Evolutionary conservation across 2,113 vertebrate genomes (phyloP), one percentile per base, ranked within the genome.

Genomic region (Chionomys nivalis): DNA sequence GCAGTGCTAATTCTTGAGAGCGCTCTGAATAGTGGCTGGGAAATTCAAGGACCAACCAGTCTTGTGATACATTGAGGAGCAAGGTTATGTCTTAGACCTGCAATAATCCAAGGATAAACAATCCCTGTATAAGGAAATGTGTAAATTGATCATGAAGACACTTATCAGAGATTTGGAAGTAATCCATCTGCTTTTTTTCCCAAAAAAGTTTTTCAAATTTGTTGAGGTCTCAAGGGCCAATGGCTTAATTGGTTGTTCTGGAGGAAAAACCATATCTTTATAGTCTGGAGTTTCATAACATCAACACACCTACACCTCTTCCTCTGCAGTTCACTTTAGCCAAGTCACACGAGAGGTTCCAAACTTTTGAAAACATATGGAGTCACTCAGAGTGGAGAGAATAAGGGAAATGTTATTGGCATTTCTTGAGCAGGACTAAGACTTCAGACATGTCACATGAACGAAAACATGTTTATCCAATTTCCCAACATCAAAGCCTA

Each of bases 301-400:
- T 83, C 87, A 94, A 96, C 81, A 95, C 96, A 98, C 97, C 97
- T 95, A 42, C 96, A 95, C 95, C 96, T 95, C 91, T 97, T 96
- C 91, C 94, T 95, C 97, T 97, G 96, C 96, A 96, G 98, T 97
- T 95, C 89, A 96, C 91, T 93, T 98, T 97, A 92, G 96, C 97
- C 95, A 98, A 52, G 90, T 96, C 36, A 87, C 1, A 47, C 4
- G 58, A 78, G 9, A 13, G 47, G 33, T 49, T 94, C 83, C 28
- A 52, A 70, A 0, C 49, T 78, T 78, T 92, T 49, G 44, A 55
- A 82, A 93, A 90, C 14, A 14, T 81, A 28, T 14, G 17, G 36
- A 72, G 36, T 68, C 7, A 49, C 28, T 33, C 75, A 39, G 72
- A 1, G 11, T 82, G 86, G 28, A 73, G 78, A 58, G 42, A 91